phyloP scores from a whole-genome alignment of 2,888 invertebrate species.

The Cremastinae sp. region DNA sequence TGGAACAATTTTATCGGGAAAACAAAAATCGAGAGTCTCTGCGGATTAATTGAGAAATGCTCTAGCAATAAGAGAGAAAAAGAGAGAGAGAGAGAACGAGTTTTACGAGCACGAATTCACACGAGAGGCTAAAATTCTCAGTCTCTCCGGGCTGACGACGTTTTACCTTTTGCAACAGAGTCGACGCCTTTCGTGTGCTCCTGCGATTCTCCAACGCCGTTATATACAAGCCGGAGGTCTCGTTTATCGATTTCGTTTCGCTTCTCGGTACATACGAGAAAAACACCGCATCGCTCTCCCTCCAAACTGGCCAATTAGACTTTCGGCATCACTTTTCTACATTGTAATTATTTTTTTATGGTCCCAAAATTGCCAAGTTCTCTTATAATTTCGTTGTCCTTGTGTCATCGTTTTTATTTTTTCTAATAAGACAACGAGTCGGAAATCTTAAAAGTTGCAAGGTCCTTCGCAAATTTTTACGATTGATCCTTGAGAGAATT shows the following conservation, averaged over 20 bases:
- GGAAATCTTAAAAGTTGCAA: too few relatives aligned
- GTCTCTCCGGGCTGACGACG: too few relatives aligned
- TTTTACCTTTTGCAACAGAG: conserved; percentile 28
- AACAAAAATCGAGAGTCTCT: background rate
- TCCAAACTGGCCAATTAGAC: too few relatives aligned
- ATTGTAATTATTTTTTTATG: too few relatives aligned
- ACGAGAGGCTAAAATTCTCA: too few relatives aligned
- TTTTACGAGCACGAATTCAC: too few relatives aligned
- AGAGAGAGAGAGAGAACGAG: background rate
- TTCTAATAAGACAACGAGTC: background rate
- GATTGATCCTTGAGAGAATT: conserved; percentile 63
- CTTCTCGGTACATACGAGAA: conserved; percentile 21
- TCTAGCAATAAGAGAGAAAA: too few relatives aligned
- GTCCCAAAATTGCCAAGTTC: too few relatives aligned
- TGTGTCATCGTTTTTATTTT: too few relatives aligned
- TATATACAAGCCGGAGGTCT: conserved; percentile 63
- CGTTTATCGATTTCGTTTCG: conserved; percentile 56
- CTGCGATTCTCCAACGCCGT: conserved; percentile 56
- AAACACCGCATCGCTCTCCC: conserved; percentile 38
- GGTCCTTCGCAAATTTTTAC: background rate
- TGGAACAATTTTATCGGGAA: background rate
- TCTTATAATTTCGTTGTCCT: too few relatives aligned
- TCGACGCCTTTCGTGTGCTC: conserved; percentile 67
- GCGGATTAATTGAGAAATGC: background rate
- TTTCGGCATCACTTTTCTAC: too few relatives aligned